Conservation (phyloP, 1,140 invertebrate genomes). For the Arion vulgaris region DNA sequence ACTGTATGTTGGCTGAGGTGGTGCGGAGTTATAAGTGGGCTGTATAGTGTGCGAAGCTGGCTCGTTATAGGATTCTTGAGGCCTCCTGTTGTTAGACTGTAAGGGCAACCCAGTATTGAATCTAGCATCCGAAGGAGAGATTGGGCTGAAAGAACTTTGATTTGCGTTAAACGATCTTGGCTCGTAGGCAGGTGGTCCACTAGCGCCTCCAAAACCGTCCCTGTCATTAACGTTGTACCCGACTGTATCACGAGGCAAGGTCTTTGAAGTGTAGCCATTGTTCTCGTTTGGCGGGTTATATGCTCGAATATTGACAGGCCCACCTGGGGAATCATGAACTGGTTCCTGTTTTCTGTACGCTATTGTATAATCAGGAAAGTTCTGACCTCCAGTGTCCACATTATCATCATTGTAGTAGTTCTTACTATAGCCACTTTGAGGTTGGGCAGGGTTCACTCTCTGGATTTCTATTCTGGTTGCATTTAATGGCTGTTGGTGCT, state of each 20-base stretch:
- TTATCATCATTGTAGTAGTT: conserved; percentile 30
- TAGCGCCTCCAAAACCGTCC: neutral
- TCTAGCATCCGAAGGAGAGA: neutral
- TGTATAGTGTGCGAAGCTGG: neutral
- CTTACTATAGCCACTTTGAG: conserved; percentile 23
- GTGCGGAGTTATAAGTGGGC: conserved; percentile 21
- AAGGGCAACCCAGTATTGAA: conserved; percentile 21
- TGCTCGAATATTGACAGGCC: conserved; percentile 13
- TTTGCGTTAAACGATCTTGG: conserved; percentile 13
- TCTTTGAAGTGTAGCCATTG: conserved; percentile 4
- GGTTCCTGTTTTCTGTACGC: conserved; percentile 36
- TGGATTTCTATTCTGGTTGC: conserved; percentile 33
- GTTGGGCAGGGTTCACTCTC: conserved; percentile 27
- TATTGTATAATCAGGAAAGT: conserved; percentile 45
- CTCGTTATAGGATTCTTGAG: neutral
- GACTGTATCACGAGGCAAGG: neutral
- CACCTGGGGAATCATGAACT: conserved; percentile 27
- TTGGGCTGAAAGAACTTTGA: conserved; percentile 16
- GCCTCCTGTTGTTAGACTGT: neutral
- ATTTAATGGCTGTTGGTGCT: neutral
- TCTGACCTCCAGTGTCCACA: neutral
- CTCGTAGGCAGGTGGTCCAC: conserved; percentile 27
- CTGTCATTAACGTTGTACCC: neutral
- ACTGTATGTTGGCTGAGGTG: conserved; percentile 6
- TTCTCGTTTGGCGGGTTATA: neutral